Evolutionary conservation across 1,140 invertebrate genomes (phyloP), one percentile per base, ranked within the genome.

Genomic region (Drosophila tristis): DNA sequence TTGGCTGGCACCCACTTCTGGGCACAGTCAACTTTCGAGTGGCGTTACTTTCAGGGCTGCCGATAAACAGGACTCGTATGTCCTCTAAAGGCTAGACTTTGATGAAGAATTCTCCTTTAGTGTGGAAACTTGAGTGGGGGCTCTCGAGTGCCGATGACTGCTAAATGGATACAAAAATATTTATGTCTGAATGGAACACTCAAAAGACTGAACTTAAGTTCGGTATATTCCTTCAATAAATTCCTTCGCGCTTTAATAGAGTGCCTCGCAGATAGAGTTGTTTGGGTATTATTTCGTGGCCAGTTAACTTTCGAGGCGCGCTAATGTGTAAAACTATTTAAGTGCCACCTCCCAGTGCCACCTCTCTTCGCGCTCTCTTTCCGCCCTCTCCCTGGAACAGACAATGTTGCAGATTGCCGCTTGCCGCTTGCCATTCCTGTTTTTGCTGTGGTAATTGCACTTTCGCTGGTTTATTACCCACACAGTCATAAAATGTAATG

Each of bases 401-500:
- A 89, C 82, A 89, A 54, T 89, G 84, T 89, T 89, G 79, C 82
- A 87, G 56, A 75, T 78, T 81, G 73, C 53, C 53, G 57, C 65
- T 43, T 81, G 78, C 53, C 53, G 54, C 65, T 43, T 13, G 47
- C 55, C 11, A 20, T 51, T 59, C 35, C 39, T 65, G 62, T 59
- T 75, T 55, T 45, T 61, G 43, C 48, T 74, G 63, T 62, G 74
- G 84, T 86, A 86, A 87, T 86, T 86, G 82, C 82, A 87, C 82
- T 87, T 65, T 47, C 59, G 53, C 50, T 87, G 78, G 74, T 86
- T 86, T 86, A 86, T 86, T 85, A 87, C 74, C 81, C 70, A 58
- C 75, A 84, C 61, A 78, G 71, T 60, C 82, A 74, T 86, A 82
- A 86, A 86, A 86, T 77, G 64, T 89, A 73, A 87, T 86, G 79